Evolutionary conservation across 2,888 invertebrate genomes (phyloP).

Genomic region (Vesta saturnalis): DNA sequence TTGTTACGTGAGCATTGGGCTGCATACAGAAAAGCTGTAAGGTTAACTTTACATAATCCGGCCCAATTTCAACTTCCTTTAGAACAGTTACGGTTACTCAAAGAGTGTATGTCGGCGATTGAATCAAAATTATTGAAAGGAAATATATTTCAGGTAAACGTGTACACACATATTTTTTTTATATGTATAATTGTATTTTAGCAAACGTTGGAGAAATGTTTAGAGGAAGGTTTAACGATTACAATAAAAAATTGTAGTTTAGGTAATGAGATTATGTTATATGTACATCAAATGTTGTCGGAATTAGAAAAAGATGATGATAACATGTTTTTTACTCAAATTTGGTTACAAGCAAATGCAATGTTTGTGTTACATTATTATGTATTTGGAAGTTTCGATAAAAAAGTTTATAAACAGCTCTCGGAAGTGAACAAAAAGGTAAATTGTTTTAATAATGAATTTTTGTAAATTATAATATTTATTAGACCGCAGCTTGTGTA

Average conservation of each 20-base stretch:
- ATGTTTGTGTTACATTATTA: conserved; percentile 74
- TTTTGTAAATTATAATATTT: background rate
- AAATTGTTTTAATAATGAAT: conserved; percentile 52
- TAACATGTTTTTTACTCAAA: conserved; percentile 65
- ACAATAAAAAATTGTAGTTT: conserved; percentile 60
- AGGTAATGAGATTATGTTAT: conserved; percentile 73
- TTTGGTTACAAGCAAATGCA: conserved; percentile 73
- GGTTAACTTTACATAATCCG: conserved; percentile 73
- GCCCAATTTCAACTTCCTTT: conserved; percentile 68
- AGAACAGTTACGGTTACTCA: conserved; percentile 73
- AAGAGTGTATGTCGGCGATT: conserved; percentile 76
- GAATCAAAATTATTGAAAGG: conserved; percentile 75
- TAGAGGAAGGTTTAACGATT: conserved; percentile 53
- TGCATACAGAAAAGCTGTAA: conserved; percentile 78
- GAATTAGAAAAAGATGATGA: conserved; percentile 73
- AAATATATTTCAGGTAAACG: conserved; percentile 72
- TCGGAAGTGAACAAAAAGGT: conserved; percentile 83
- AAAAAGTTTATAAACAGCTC: conserved; percentile 76
- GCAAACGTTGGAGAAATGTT: conserved; percentile 55
- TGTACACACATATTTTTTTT: background rate
- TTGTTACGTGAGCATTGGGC: conserved; percentile 76
- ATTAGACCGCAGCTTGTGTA: conserved; percentile 78
- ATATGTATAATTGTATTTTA: conserved; percentile 24
- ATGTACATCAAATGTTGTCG: conserved; percentile 69
- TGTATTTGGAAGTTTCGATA: conserved; percentile 81